phyloP scores from a whole-genome alignment of 2,797 vertebrate species.

The Channa striata region DNA sequence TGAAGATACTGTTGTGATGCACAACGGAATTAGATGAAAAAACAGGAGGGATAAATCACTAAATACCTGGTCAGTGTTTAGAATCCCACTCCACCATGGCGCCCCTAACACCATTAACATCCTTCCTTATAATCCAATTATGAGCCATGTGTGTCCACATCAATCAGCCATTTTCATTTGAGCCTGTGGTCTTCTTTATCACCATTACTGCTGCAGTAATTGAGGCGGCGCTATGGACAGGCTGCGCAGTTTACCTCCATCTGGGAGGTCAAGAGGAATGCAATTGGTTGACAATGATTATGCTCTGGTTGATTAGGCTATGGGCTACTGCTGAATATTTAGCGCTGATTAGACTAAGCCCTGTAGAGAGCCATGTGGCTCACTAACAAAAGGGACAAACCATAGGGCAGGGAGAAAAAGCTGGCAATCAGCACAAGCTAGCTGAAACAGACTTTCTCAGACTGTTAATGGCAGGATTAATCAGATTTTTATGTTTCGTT shows the following conservation, averaged over 20 bases:
- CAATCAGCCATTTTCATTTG: constrained; percentile 83
- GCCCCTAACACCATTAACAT: constrained; percentile 67
- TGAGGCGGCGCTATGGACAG: constrained; percentile 75
- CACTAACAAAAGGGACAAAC: constrained; percentile 69
- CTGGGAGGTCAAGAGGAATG: constrained; percentile 84
- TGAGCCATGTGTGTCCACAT: constrained; percentile 80
- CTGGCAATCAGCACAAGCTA: constrained; percentile 42
- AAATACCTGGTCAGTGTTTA: constrained; percentile 71
- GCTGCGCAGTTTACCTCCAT: constrained; percentile 77
- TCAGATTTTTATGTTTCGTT: constrained; percentile 21
- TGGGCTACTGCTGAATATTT: constrained; percentile 76
- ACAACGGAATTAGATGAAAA: constrained; percentile 55
- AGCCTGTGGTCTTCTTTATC: constrained; percentile 74
- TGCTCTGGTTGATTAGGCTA: constrained; percentile 76
- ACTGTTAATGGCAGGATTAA: constrained; percentile 42
- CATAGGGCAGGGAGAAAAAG: constrained; percentile 56
- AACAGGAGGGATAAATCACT: constrained; percentile 41
- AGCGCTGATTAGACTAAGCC: constrained; percentile 76
- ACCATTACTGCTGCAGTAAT: constrained; percentile 76
- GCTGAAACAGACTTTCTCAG: constrained; percentile 26
- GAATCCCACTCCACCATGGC: constrained; percentile 25
- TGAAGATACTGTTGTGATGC: constrained; percentile 55
- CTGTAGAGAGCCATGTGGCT: constrained; percentile 71
- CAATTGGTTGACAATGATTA: constrained; percentile 81
- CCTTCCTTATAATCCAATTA: constrained; percentile 84